Conservation (phyloP, 1,140 invertebrate species). For the Tetraneura akinire region DNA sequence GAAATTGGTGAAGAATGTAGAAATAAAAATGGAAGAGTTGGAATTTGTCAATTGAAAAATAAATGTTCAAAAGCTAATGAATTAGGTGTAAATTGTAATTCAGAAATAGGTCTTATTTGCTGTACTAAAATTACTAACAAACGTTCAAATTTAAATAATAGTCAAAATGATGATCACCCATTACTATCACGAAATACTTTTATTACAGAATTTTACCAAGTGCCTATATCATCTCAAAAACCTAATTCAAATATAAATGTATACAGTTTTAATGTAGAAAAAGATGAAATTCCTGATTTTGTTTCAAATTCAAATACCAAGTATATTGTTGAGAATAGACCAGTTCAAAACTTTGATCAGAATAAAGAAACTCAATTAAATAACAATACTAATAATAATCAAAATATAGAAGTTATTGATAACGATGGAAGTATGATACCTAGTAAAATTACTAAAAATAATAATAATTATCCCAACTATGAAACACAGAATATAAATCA, state of each 20-base stretch:
- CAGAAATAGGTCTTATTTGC: slow-evolving; percentile 15
- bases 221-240: not conserved
- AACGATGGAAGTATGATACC: not conserved
- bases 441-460: too few relatives aligned
- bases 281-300: not conserved
- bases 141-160: not conserved
- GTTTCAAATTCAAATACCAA: slow-evolving; percentile 19
- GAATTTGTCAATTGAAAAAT: slow-evolving; percentile 18
- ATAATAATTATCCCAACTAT: slow-evolving; percentile 31
- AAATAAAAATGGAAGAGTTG: slow-evolving; percentile 21
- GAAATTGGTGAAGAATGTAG: slow-evolving; percentile 32
- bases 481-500: slow-evolving; percentile 12
- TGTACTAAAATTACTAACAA: slow-evolving; percentile 13
- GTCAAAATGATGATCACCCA: not conserved
- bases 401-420: not conserved
- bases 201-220: slow-evolving; percentile 28
- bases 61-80: slow-evolving; percentile 1
- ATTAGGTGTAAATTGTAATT: slow-evolving; percentile 29
- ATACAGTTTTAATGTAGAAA: slow-evolving; percentile 3
- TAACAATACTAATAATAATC: not conserved
- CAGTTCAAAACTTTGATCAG: slow-evolving; percentile 30
- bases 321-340: slow-evolving; percentile 26
- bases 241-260: slow-evolving; percentile 3
- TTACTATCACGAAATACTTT: slow-evolving; percentile 12
- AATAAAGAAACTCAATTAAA: not conserved